These are phyloP conservation scores for Caerostris darwini DNA, from an alignment of 1,140 invertebrate species.

Conservation along the genomic window DNA sequence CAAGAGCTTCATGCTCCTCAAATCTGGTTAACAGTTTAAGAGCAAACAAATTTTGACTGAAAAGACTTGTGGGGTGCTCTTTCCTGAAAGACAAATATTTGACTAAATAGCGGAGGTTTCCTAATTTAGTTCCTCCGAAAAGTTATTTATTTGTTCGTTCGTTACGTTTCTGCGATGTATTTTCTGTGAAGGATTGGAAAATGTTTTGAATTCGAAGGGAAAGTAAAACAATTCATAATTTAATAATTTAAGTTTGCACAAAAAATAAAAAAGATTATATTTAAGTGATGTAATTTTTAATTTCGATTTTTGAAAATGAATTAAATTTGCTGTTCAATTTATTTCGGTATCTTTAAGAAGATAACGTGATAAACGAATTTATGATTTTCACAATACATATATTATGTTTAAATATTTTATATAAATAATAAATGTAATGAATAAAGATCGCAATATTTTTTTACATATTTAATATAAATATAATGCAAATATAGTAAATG, in stretches of 20 bases:
- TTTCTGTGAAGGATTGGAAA: neutral
- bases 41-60: neutral
- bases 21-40: constrained; percentile 18
- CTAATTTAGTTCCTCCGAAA: neutral
- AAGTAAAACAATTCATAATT: neutral
- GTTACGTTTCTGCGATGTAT: neutral
- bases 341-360: too few relatives aligned
- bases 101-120: constrained; percentile 9
- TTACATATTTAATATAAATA: too few relatives aligned
- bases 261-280: neutral
- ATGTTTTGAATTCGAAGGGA: neutral
- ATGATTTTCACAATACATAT: too few relatives aligned
- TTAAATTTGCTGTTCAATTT: too few relatives aligned
- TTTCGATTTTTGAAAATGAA: too few relatives aligned
- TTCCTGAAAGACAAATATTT: constrained; percentile 47
- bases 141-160: neutral
- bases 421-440: too few relatives aligned
- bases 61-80: neutral
- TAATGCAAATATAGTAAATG: too few relatives aligned
- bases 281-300: neutral
- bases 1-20: neutral
- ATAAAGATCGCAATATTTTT: too few relatives aligned
- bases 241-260: neutral
- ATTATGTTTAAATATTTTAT: too few relatives aligned
- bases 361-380: too few relatives aligned